phyloP scores from a whole-genome alignment of 2,888 invertebrate genomes.

The Branchinecta sandiegonensis region DNA sequence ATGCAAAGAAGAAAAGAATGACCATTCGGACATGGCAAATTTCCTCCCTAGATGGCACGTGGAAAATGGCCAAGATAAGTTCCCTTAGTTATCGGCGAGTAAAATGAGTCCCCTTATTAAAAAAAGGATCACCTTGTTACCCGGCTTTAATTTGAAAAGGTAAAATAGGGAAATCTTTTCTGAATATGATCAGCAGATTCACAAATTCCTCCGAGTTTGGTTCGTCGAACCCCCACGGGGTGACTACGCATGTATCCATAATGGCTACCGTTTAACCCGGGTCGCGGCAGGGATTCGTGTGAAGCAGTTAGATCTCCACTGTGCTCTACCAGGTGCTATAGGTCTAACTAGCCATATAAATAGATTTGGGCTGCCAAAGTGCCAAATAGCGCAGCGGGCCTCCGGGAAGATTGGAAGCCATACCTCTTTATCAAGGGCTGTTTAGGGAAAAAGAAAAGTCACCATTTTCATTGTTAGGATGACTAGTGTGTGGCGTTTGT shows the following conservation, averaged over 20 bases:
- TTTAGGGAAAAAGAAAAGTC: neutral
- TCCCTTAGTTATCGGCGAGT: too few species aligned
- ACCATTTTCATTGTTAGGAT: slow-evolving; percentile 4
- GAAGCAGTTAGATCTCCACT: slow-evolving; percentile 15
- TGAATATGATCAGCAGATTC: too few species aligned
- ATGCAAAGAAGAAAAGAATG: too few species aligned
- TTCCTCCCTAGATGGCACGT: too few species aligned
- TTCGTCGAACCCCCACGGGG: too few species aligned
- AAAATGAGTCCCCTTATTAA: too few species aligned
- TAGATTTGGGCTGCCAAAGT: slow-evolving; percentile 1
- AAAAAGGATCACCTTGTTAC: too few species aligned
- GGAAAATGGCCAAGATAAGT: too few species aligned
- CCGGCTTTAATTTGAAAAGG: too few species aligned
- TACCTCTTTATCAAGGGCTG: slow-evolving; percentile 1
- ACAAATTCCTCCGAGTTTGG: too few species aligned
- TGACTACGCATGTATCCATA: neutral
- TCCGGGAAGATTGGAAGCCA: neutral
- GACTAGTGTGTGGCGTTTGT: slow-evolving; percentile 3
- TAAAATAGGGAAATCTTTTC: too few species aligned
- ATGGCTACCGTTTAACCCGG: slow-evolving; percentile 10
- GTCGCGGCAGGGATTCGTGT: neutral
- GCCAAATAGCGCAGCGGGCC: slow-evolving; percentile 2
- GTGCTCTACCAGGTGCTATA: slow-evolving; percentile 15
- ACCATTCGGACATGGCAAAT: too few species aligned
- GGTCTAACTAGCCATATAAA: slow-evolving; percentile 15